Evolutionary conservation across 2,113 vertebrate species (phyloP).

Genomic region (Malurus elegans): DNA sequence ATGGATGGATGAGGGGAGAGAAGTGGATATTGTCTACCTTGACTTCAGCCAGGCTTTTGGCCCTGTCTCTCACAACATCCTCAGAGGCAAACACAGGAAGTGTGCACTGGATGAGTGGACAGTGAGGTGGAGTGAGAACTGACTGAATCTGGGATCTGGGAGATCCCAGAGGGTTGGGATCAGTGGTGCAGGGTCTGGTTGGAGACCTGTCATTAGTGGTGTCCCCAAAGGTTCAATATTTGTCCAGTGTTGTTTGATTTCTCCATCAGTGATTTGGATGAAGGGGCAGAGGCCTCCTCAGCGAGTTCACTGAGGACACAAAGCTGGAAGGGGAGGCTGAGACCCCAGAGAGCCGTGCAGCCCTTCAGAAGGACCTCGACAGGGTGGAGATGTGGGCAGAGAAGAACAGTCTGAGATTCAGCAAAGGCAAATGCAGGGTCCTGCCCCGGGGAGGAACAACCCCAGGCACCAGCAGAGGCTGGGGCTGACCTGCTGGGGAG

Average conservation of each 20-base stretch:
- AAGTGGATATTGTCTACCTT: background rate
- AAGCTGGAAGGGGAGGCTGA: background rate
- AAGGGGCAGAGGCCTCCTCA: background rate
- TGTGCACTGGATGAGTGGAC: too few species aligned
- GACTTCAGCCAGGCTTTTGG: background rate
- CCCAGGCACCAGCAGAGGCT: background rate
- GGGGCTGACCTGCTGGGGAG: background rate
- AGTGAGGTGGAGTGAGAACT: background rate
- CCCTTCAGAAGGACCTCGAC: background rate
- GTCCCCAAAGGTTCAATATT: too few species aligned
- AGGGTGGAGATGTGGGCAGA: background rate
- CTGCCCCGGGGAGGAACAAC: background rate
- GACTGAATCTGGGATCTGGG: background rate
- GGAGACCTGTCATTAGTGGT: background rate
- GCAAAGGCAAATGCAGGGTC: background rate
- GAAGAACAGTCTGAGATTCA: background rate
- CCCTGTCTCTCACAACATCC: background rate
- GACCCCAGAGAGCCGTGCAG: background rate
- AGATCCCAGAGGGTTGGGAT: background rate
- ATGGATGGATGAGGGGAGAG: background rate
- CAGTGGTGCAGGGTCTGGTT: background rate
- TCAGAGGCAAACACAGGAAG: background rate
- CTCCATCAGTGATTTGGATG: background rate
- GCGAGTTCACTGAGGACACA: background rate
- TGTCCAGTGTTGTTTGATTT: background rate